Percentiles rank a stretch among this genome's conserved stretches.
These are phyloP conservation scores for Pituophis catenifer DNA, from an alignment of 2,113 vertebrate species.

Conservation along the genomic window DNA sequence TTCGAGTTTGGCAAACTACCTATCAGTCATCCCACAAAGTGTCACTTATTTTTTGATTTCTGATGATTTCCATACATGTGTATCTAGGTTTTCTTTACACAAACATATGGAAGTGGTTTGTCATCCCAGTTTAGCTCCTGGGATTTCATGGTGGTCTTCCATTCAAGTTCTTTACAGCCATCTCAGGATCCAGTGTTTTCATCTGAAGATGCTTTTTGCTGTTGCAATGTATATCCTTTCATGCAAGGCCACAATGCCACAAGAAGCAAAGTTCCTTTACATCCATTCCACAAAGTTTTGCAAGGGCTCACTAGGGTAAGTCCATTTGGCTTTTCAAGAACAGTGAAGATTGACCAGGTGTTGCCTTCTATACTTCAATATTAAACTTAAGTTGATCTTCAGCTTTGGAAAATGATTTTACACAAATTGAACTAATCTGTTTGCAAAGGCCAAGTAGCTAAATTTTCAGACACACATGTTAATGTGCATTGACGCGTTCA, in stretches of 20 bases:
- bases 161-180: not conserved
- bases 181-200: not conserved
- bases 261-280: not conserved
- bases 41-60: not conserved
- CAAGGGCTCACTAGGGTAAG: not conserved
- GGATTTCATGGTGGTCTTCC: not conserved
- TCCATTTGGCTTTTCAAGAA: not conserved
- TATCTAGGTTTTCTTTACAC: not conserved
- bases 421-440: not conserved
- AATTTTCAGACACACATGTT: not conserved
- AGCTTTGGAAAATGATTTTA: not conserved
- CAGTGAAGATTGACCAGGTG: not conserved
- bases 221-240: not conserved
- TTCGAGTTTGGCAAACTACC: not conserved
- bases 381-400: not conserved
- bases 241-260: not conserved
- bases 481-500: not conserved
- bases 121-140: not conserved
- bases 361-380: not conserved
- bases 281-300: not conserved
- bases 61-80: not conserved
- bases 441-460: not conserved
- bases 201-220: not conserved
- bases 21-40: not conserved
- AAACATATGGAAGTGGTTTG: not conserved